Base-by-base conservation (phyloP, 30 jellyfish, hydroid and myxozoan genomes). In the Morbakka virulenta region DNA sequence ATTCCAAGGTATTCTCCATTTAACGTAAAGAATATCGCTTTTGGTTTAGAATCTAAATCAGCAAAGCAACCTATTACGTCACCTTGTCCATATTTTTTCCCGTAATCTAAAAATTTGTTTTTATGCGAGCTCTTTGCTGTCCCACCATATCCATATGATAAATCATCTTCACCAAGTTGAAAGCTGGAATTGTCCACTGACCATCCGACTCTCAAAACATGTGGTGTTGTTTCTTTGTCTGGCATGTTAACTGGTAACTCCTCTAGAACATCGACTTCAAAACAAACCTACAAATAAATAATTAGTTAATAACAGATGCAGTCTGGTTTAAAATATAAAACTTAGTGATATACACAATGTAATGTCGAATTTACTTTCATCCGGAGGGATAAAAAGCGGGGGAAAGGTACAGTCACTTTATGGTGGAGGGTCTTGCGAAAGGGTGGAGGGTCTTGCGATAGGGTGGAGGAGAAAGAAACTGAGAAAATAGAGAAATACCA, bases 131-230 rank as follows among this genome's bases (percentile, higher is more conserved):
- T 66, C 48, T 93, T 93, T 61, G 95, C 99, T 31, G 99, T 93
- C 0, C 99, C 99, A n/a, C 99, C 99, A 67, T 86, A 93, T 6
- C 99, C 99, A 90, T 89, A 93, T 3, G 99, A 93, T 35, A 85
- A 84, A 0, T 69, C 70, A 68, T 93, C 99, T 82, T 93, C 99
- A 0, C 99, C 99, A 23, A 93, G 85, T 51, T 86, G 99, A 50
- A 83, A 66, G 48, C 80, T 95, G 50, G 99, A 84, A 1, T 89
- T 89, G 50, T 93, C 99, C 64, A 82, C 95, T 27, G 96, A 84
- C 99, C 99, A 93, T 9, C 99, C 99, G 64, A 93, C 96, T 35
- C 99, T 81, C 50, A 75, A 31, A 20, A 93, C 96, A 71, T 78
- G 92, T 22, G 96, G 94, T 32, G 53, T 83, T 25, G 72, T 69